Base-by-base conservation (phyloP, 2,888 invertebrate species). In the Scaptomyza cyrtandrae region DNA sequence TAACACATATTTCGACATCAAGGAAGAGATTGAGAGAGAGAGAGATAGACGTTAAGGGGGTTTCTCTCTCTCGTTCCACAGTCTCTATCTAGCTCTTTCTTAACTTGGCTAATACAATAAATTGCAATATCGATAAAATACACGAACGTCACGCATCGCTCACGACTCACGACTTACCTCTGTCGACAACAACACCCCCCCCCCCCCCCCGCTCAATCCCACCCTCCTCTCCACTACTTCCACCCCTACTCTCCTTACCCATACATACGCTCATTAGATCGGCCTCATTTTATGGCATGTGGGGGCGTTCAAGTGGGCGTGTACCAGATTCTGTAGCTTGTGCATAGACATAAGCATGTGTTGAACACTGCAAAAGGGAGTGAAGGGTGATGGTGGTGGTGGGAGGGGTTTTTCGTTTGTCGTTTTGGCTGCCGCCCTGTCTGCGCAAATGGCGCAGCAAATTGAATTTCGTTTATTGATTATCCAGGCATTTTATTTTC, bases 391-490 rank as follows among this genome's bases (percentile, higher is more conserved):
- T 0, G n/a, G 9, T 7, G 53, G 14, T 9, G 10, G 7, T 7
- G 2, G 29, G 9, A 9, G 14, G 39, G 19, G n/a, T 9, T 58
- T 58, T 43, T 44, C 27, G 43, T 16, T 29, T 33, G 35, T 14
- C 14, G 35, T 66, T 71, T 64, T 62, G 46, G 46, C 50, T 49
- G 46, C 45, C 49, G 49, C 52, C 67, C 61, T 78, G 83, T 73
- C 80, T 88, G 84, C 80, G 89, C 88, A 86, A 89, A 80, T 83
- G 88, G 90, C 86, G 86, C 89, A 90, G 89, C 82, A 90, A 89
- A 89, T 85, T 85, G 85, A 85, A 87, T 85, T 85, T 86, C 88
- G 86, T 87, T 86, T 86, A 89, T 89, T 86, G 88, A 87, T 88
- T 86, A 85, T 87, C 86, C 82, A 87, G 83, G 75, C 78, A 77